Percentiles rank a stretch among this genome's conserved stretches.
Evolutionary conservation across 2,888 invertebrate genomes (phyloP).

Genomic region (Ypsolopha sequella): DNA sequence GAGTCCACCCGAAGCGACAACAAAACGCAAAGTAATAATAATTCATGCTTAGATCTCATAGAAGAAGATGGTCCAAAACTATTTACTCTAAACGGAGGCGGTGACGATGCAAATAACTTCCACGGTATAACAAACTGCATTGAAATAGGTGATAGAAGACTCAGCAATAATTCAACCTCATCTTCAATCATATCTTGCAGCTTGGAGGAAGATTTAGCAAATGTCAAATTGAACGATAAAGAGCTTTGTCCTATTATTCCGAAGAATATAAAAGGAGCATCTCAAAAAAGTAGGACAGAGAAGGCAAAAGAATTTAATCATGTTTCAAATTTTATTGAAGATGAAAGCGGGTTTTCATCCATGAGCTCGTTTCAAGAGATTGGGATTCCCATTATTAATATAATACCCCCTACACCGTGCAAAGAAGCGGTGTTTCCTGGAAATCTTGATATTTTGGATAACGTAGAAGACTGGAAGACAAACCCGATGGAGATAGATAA

Average conservation of each 20-base stretch:
- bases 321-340: conserved; percentile 65
- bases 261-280: too few species aligned
- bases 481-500: conserved; percentile 42
- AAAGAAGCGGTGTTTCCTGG: conserved; percentile 48
- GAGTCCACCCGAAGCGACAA: too few species aligned
- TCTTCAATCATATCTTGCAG: conserved; percentile 25
- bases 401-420: conserved; percentile 59
- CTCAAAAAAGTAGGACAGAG: conserved; percentile 5
- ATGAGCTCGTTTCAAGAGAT: conserved; percentile 89
- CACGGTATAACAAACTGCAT: too few species aligned
- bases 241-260: too few species aligned
- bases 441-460: conserved; percentile 31
- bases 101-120: background rate
- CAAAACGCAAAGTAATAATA: background rate
- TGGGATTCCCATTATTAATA: conserved; percentile 74
- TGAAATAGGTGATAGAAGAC: background rate
- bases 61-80: conserved; percentile 22
- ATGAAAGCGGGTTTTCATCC: conserved; percentile 89
- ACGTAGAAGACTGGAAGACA: conserved; percentile 44
- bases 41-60: conserved; percentile 19
- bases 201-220: conserved; percentile 32
- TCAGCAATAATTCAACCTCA: conserved; percentile 12
- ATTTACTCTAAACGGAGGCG: background rate
- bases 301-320: conserved; percentile 15
- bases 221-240: conserved; percentile 7